Evolutionary conservation across 2,797 vertebrate genomes (phyloP).

Genomic region (Threskiornis aethiopicus): DNA sequence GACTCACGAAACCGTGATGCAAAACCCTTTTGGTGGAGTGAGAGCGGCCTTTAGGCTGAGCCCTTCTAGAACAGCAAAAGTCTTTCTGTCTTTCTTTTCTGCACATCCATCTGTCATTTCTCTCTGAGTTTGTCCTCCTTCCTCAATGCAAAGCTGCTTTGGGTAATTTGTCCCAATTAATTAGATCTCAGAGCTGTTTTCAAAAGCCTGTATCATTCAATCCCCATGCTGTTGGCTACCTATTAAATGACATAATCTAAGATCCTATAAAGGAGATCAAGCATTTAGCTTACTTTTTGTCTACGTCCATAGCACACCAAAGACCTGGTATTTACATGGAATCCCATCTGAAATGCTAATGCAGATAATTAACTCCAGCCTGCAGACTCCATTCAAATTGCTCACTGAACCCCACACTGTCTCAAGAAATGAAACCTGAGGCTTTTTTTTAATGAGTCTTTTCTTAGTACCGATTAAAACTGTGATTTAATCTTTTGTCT

Average conservation of each 20-base stretch:
- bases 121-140: not conserved
- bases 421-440: not conserved
- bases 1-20: accelerated
- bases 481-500: slow-evolving; percentile 25
- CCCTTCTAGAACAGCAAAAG: not conserved
- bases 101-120: not conserved
- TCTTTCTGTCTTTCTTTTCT: not conserved
- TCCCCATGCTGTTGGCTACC: not conserved
- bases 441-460: not conserved
- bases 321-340: slow-evolving; percentile 26
- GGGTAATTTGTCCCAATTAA: slow-evolving; percentile 48
- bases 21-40: not conserved
- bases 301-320: not conserved
- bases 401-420: not conserved
- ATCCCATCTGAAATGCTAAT: slow-evolving; percentile 57
- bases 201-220: slow-evolving; percentile 4
- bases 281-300: slow-evolving; percentile 36
- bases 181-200: slow-evolving; percentile 40
- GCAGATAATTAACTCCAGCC: slow-evolving; percentile 42
- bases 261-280: slow-evolving; percentile 3
- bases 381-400: slow-evolving; percentile 20
- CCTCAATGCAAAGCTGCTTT: slow-evolving; percentile 7
- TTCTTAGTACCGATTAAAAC: slow-evolving; percentile 25
- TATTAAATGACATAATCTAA: slow-evolving; percentile 14
- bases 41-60: not conserved